These are phyloP conservation scores for Amphipyra berbera DNA, from an alignment of 2,888 invertebrate species.

Conservation along the genomic window DNA sequence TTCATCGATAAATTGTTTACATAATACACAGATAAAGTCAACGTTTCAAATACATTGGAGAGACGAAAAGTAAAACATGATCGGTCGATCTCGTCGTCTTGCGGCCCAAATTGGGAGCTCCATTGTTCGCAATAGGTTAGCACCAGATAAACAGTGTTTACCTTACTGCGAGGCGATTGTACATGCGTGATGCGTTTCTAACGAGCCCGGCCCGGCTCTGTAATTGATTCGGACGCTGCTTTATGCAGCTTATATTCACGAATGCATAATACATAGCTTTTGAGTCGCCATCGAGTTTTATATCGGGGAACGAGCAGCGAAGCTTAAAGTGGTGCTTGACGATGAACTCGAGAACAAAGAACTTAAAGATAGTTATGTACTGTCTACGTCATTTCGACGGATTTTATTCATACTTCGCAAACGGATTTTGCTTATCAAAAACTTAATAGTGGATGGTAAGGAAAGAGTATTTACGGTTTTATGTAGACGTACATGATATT, in stretches of 20 bases:
- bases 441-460: conserved; percentile 3
- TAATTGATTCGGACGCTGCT: conserved; percentile 88
- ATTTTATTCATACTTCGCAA: conserved; percentile 48
- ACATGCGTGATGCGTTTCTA: conserved; percentile 90
- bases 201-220: conserved; percentile 83
- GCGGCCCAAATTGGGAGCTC: conserved; percentile 82
- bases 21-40: conserved; percentile 50
- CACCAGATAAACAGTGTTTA: conserved; percentile 86
- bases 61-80: conserved; percentile 66
- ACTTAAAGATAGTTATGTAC: conserved; percentile 62
- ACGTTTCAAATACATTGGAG: conserved; percentile 47
- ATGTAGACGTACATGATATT: no score
- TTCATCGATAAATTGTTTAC: conserved; percentile 55
- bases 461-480: not conserved
- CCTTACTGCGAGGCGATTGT: conserved; percentile 83
- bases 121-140: conserved; percentile 85
- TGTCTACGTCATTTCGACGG: conserved; percentile 33
- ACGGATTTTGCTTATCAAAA: conserved; percentile 15
- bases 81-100: conserved; percentile 71
- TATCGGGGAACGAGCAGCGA: conserved; percentile 67
- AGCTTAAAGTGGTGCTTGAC: conserved; percentile 61
- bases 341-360: conserved; percentile 72
- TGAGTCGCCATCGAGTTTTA: conserved; percentile 73
- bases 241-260: conserved; percentile 88
- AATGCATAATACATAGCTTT: conserved; percentile 88